phyloP scores from a whole-genome alignment of 1,140 invertebrate genomes.

The Drosophila teissieri region DNA sequence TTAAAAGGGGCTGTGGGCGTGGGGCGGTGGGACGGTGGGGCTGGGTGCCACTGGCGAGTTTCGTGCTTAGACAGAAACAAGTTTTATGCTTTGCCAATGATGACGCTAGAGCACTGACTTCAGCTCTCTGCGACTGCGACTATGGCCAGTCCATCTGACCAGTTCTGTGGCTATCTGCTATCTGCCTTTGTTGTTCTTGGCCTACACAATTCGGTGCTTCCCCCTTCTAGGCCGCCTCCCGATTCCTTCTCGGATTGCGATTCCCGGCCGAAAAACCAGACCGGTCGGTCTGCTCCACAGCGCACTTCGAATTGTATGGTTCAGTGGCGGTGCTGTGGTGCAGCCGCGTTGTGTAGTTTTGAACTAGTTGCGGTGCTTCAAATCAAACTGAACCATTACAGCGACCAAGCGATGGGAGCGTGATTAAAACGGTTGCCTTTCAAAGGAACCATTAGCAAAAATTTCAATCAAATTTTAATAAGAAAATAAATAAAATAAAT shows the following conservation, averaged over 20 bases:
- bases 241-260: conserved; percentile 7
- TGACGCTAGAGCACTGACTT: conserved; percentile 48
- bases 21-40: neutral
- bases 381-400: conserved; percentile 47
- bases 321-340: conserved; percentile 26
- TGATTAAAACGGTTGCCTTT: neutral
- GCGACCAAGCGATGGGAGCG: conserved; percentile 16
- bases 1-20: neutral
- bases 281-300: conserved; percentile 17
- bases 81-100: conserved; percentile 59
- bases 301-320: conserved; percentile 28
- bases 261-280: conserved; percentile 34
- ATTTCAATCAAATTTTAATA: too few relatives aligned
- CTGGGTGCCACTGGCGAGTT: conserved; percentile 23
- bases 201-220: conserved; percentile 30
- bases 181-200: conserved; percentile 47
- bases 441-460: neutral
- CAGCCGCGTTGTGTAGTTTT: conserved; percentile 54
- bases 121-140: conserved; percentile 3
- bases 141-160: conserved; percentile 38
- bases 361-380: conserved; percentile 54
- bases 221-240: neutral
- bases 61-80: conserved; percentile 62
- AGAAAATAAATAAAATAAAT: too few relatives aligned
- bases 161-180: conserved; percentile 42